Conservation (phyloP, 2,888 invertebrate species). For the Entomobrya proxima region DNA sequence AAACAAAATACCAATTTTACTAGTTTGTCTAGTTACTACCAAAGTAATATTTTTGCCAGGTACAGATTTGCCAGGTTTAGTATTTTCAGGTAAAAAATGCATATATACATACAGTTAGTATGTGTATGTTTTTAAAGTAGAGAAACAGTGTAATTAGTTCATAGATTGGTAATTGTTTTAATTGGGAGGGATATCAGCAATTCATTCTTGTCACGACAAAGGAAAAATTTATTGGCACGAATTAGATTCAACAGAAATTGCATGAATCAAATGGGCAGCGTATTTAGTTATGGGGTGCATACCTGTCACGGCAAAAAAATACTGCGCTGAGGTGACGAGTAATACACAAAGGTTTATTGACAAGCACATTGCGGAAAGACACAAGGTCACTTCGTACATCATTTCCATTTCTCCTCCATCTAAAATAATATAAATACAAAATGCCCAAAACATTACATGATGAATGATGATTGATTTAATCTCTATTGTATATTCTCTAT, state of each 20-base stretch:
- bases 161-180: not conserved
- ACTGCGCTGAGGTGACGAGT: slow-evolving; percentile 75
- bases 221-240: slow-evolving; percentile 54
- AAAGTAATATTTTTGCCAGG: too few species aligned
- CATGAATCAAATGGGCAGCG: not conserved
- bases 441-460: not conserved
- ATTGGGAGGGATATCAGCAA: not conserved
- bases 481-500: too few species aligned
- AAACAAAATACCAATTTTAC: slow-evolving; percentile 7
- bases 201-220: slow-evolving; percentile 42
- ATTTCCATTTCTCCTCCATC: slow-evolving; percentile 73
- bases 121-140: not conserved
- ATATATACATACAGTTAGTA: too few species aligned
- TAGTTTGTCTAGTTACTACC: not conserved
- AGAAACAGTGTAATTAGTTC: slow-evolving; percentile 46
- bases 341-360: slow-evolving; percentile 75
- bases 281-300: not conserved
- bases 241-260: not conserved
- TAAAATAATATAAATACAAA: slow-evolving; percentile 40
- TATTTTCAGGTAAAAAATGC: too few species aligned
- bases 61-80: too few species aligned
- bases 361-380: slow-evolving; percentile 74
- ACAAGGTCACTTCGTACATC: slow-evolving; percentile 75
- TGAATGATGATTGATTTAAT: too few species aligned
- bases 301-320: slow-evolving; percentile 74